A percentile compares a stretch with the other conserved stretches of the same genome.
These are phyloP conservation scores for Limnephilus lunatus DNA, from an alignment of 2,888 invertebrate genomes.

Conservation along the genomic window DNA sequence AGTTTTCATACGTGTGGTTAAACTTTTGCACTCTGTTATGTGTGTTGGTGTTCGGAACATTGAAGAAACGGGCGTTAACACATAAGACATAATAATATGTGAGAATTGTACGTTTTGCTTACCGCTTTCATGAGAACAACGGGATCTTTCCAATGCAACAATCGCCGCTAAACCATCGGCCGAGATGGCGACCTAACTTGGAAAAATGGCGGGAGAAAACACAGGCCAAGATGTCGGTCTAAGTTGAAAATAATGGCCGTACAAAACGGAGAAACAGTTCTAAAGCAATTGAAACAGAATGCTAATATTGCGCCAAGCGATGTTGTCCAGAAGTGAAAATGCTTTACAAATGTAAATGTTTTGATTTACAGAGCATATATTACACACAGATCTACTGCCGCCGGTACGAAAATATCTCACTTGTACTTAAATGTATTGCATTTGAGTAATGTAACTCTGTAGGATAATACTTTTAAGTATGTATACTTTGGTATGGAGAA, in stretches of 20 bases:
- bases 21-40: background rate
- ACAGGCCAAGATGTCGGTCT: background rate
- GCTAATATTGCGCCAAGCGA: background rate
- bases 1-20: background rate
- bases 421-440: background rate
- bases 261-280: slow-evolving; percentile 30
- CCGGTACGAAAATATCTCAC: background rate
- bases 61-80: background rate
- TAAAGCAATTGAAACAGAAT: slow-evolving; percentile 42
- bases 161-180: slow-evolving; percentile 37
- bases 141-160: slow-evolving; percentile 41
- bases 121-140: slow-evolving; percentile 28
- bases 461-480: too few species aligned
- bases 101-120: slow-evolving; percentile 14
- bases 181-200: slow-evolving; percentile 31
- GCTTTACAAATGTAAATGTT: background rate
- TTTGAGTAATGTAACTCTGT: background rate
- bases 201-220: slow-evolving; percentile 15
- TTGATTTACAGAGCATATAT: background rate
- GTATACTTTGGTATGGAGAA: too few species aligned
- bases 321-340: background rate
- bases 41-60: background rate
- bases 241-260: background rate
- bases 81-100: background rate
- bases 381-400: background rate